Percentiles rank a stretch among this genome's conserved stretches.
These are phyloP conservation scores for Neogobius melanostomus DNA, from an alignment of 2,113 vertebrate species.

Conservation along the genomic window DNA sequence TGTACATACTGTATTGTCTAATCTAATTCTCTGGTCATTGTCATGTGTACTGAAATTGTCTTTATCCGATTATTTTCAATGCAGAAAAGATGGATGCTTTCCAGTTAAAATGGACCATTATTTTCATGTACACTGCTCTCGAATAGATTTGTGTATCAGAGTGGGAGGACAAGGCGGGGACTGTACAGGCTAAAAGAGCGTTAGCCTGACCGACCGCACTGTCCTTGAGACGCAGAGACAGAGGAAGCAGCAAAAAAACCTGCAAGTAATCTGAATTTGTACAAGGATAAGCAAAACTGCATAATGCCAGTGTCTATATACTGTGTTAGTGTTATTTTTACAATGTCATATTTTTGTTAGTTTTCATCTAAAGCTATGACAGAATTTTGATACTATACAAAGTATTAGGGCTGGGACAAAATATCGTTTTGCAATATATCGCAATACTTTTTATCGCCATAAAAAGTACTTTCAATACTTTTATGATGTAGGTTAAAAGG, in stretches of 20 bases:
- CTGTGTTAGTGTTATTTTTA: no score
- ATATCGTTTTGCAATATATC: no score
- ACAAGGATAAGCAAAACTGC: neutral
- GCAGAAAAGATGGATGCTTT: slow-evolving; percentile 15
- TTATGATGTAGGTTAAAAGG: neutral
- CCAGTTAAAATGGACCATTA: neutral
- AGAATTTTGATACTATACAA: no score
- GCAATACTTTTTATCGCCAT: no score
- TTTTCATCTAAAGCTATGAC: no score
- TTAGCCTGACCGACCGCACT: neutral
- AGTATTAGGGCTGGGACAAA: no score
- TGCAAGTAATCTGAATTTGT: neutral
- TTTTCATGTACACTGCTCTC: neutral
- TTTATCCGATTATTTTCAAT: slow-evolving; percentile 34
- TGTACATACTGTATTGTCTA: neutral
- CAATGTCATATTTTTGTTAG: no score
- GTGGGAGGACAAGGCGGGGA: neutral
- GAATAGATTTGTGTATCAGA: neutral
- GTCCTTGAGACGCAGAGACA: neutral
- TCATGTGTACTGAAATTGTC: slow-evolving; percentile 11
- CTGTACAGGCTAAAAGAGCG: neutral
- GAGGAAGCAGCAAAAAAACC: neutral
- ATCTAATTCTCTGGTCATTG: neutral
- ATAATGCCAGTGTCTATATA: neutral
- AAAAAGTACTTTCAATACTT: no score